Evolutionary conservation across 2,113 vertebrate species (phyloP), one percentile per base, ranked within the genome.

Genomic region (Abramis brama): DNA sequence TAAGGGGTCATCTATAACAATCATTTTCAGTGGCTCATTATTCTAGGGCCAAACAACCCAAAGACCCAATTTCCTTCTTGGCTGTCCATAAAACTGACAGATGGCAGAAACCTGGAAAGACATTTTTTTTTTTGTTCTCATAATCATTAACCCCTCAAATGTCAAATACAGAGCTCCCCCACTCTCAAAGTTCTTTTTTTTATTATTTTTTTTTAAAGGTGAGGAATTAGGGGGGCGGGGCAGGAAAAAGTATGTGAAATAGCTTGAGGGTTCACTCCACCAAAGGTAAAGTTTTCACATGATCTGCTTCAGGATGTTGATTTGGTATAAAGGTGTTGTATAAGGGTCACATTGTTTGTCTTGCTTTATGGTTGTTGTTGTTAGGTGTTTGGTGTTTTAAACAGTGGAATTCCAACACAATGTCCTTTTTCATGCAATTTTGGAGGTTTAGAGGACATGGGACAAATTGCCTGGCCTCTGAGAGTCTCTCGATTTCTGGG

Each of bases 71-170:
- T 95, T 94, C 92, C 93, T 93, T 91, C 85, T 89, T 68, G 90
- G 92, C 89, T 91, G 93, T 94, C 94, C 94, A 94, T 95, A 93
- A 94, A 95, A 93, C 91, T 94, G 94, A 95, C 93, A 94, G 92
- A 95, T 93, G 94, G 93, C 91, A 86, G 86, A 91, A 94, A 93
- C 91, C 93, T 93, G 93, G 92, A 92, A 94, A 94, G 90, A 91
- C 90, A 90, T 92, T 91, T 66, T 91, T 91, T 43, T 82, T 93
- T 90, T 91, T 92, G 74, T 91, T 92, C 77, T 91, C 89, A 82
- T 92, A 91, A 92, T 92, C 84, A 89, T 93, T 92, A 89, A 50
- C 88, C 86, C 89, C 81, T 89, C 25, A 88, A 90, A 90, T 86
- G 84, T 87, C 83, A 87, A 89, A 88, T 90, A 93, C 88, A 94